Conservation (phyloP, 2,888 invertebrate genomes). For the Morpho deidamia region DNA sequence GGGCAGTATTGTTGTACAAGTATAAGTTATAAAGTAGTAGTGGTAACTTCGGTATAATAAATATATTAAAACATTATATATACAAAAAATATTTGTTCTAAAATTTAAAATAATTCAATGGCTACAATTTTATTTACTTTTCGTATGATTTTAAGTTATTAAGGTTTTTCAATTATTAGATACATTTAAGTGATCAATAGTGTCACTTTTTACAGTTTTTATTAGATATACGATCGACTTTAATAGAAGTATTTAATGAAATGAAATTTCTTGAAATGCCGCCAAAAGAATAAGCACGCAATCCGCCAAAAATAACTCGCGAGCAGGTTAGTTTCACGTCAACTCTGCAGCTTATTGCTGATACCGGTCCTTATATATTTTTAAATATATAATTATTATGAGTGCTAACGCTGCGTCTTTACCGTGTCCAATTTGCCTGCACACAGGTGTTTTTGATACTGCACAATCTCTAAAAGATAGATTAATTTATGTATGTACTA, state of each 20-base stretch:
- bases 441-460: constrained; percentile 83
- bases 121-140: too few species aligned
- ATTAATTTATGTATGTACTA: constrained; percentile 86
- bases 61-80: too few species aligned
- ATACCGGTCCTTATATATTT: constrained; percentile 14
- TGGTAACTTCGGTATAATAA: too few species aligned
- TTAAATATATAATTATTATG: constrained; percentile 36
- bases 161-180: background rate
- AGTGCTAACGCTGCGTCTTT: constrained; percentile 78
- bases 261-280: constrained; percentile 56
- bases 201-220: background rate
- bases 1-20: too few species aligned
- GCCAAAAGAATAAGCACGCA: constrained; percentile 59
- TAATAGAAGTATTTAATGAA: constrained; percentile 10
- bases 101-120: too few species aligned
- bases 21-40: too few species aligned
- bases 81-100: too few species aligned
- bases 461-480: constrained; percentile 84
- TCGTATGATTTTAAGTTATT: background rate
- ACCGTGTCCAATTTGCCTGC: constrained; percentile 87
- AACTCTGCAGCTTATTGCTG: constrained; percentile 35
- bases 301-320: constrained; percentile 63
- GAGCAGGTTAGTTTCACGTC: constrained; percentile 52
- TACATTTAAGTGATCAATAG: background rate
- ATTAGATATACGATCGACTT: background rate